These are phyloP conservation scores for Spinus pinus DNA, from an alignment of 2,797 vertebrate species.

Conservation along the genomic window DNA sequence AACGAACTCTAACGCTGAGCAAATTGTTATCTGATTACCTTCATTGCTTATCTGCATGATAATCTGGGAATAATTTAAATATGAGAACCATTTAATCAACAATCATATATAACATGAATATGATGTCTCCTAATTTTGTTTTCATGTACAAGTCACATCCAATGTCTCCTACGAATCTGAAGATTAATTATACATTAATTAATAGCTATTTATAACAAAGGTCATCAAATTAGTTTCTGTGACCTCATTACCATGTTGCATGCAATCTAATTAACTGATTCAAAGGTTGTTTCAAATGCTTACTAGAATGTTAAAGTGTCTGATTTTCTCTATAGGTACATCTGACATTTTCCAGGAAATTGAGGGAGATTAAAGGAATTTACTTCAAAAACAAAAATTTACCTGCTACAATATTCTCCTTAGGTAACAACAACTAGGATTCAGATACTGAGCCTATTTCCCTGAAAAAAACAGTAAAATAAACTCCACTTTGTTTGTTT, in stretches of 20 bases:
- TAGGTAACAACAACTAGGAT: background rate
- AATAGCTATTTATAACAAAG: constrained; percentile 39
- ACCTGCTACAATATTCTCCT: background rate
- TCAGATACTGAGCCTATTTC: background rate
- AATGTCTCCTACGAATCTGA: background rate
- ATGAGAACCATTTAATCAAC: constrained; percentile 4
- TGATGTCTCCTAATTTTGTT: constrained; percentile 4
- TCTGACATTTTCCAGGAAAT: background rate
- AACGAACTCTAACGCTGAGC: background rate
- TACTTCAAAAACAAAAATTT: background rate
- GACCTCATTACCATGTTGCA: constrained; percentile 27
- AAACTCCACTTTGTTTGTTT: background rate
- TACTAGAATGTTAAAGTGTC: background rate
- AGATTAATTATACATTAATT: constrained; percentile 33
- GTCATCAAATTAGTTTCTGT: constrained; percentile 37
- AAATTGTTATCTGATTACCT: constrained; percentile 31
- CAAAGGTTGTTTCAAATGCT: background rate
- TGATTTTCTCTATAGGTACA: background rate
- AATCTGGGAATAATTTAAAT: background rate
- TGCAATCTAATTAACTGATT: constrained; percentile 24
- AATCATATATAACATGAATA: background rate
- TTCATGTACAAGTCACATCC: background rate
- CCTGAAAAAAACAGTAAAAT: background rate
- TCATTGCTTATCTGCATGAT: background rate
- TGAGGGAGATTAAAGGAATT: background rate